Percentiles rank a stretch among this genome's conserved stretches.
These are phyloP conservation scores for Panzeria rudis DNA, from an alignment of 2,888 invertebrate species.

Conservation along the genomic window DNA sequence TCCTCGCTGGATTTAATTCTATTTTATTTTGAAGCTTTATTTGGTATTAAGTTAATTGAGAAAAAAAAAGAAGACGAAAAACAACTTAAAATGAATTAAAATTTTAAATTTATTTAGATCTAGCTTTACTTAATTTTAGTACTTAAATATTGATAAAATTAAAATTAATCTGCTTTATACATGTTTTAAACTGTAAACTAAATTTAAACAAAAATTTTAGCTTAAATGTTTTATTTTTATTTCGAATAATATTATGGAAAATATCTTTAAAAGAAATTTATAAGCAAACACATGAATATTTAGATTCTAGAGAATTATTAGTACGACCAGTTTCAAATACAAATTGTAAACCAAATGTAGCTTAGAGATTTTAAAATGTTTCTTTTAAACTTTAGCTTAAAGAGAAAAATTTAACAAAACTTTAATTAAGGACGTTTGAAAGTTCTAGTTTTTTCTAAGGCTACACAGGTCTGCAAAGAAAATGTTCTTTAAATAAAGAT, in stretches of 20 bases:
- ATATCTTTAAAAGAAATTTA: constrained; percentile 15
- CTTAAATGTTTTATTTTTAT: constrained; percentile 3
- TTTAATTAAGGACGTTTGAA: background rate
- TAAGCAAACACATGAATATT: background rate
- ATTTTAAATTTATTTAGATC: constrained; percentile 21
- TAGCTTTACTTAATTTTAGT: constrained; percentile 17
- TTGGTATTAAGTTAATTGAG: constrained; percentile 33
- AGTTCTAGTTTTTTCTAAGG: background rate
- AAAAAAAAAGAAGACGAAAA: constrained; percentile 6
- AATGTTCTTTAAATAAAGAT: too few species aligned
- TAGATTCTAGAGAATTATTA: constrained; percentile 21
- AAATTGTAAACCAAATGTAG: background rate
- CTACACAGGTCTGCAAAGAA: too few species aligned
- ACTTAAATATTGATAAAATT: constrained; percentile 4
- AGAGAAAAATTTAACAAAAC: background rate
- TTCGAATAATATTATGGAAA: background rate
- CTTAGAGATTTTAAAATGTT: constrained; percentile 11
- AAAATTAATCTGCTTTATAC: constrained; percentile 46
- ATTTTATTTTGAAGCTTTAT: constrained; percentile 61
- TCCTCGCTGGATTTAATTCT: constrained; percentile 58
- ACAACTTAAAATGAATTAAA: constrained; percentile 7
- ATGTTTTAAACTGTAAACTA: constrained; percentile 46
- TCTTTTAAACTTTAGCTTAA: background rate
- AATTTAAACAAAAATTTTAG: constrained; percentile 27
- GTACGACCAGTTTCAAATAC: background rate